Percentiles rank a stretch among this genome's conserved stretches.
Evolutionary conservation across 2,888 invertebrate species (phyloP).

Genomic region (Thalpophila matura): DNA sequence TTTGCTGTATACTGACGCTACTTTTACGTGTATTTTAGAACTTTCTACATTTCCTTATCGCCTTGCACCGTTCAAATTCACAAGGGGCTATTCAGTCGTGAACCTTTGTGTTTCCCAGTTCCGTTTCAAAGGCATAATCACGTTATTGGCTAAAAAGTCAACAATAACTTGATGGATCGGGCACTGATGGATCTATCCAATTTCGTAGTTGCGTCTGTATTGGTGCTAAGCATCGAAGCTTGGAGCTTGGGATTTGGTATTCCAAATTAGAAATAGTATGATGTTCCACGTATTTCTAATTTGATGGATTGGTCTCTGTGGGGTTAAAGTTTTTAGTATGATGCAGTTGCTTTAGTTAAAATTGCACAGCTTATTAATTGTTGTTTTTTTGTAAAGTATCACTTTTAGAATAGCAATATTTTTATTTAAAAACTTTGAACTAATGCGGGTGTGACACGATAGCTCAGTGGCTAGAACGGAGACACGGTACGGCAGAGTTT

Average conservation of each 20-base stretch:
- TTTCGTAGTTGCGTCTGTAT: constrained; percentile 33
- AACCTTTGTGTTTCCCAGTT: constrained; percentile 39
- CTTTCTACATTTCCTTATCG: constrained; percentile 3
- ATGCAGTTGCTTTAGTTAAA: neutral
- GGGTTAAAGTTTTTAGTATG: neutral
- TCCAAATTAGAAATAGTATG: constrained; percentile 3
- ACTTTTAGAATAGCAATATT: too few relatives aligned
- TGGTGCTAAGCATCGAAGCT: constrained; percentile 25
- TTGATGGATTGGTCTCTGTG: neutral
- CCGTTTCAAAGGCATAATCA: constrained; percentile 38
- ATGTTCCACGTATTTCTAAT: neutral
- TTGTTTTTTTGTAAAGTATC: too few relatives aligned
- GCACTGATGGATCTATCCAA: constrained; percentile 57
- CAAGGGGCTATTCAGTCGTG: constrained; percentile 14
- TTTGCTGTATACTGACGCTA: too few relatives aligned
- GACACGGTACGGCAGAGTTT: too few relatives aligned
- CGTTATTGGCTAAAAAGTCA: constrained; percentile 55
- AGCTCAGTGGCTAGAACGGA: too few relatives aligned
- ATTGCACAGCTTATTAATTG: too few relatives aligned
- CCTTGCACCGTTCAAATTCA: constrained; percentile 13
- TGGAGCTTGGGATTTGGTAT: neutral
- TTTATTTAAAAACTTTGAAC: too few relatives aligned
- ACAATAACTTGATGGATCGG: constrained; percentile 58
- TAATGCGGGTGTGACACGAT: too few relatives aligned
- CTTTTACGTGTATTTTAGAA: neutral